Percentiles rank a stretch among this genome's conserved stretches.
Conservation (phyloP, 2,113 vertebrate genomes). For the Morone chrysops region DNA sequence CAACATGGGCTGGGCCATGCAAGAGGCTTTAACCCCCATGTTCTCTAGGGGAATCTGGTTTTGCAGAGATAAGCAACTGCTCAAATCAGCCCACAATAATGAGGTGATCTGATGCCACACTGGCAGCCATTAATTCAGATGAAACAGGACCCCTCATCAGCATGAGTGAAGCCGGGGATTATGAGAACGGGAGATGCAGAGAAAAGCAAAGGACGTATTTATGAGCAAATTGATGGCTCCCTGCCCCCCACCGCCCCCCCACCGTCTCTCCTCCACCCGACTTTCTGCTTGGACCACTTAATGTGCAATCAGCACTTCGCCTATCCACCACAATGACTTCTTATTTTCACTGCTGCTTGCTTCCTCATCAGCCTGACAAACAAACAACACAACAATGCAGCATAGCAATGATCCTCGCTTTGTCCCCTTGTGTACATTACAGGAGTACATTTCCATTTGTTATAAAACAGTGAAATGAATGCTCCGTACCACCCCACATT, state of each 20-base stretch:
- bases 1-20: not conserved
- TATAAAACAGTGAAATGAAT: conserved; percentile 14
- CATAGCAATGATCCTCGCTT: conserved; percentile 3
- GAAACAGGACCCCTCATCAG: conserved; percentile 57
- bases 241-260: not conserved
- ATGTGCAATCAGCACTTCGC: conserved; percentile 38
- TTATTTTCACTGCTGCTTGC: conserved; percentile 30
- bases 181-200: conserved; percentile 41
- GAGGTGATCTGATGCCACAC: conserved; percentile 58
- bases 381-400: not conserved
- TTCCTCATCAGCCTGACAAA: conserved; percentile 18
- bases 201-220: conserved; percentile 54
- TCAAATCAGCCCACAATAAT: conserved; percentile 45
- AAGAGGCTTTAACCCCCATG: not conserved
- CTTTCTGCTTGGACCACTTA: conserved; percentile 51
- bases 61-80: conserved; percentile 60
- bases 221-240: conserved; percentile 54
- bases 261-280: conserved; percentile 26
- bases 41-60: conserved; percentile 42
- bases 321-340: conserved; percentile 35
- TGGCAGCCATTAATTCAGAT: conserved; percentile 59
- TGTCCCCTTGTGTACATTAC: conserved; percentile 8
- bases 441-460: conserved; percentile 21
- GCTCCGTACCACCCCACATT: not conserved
- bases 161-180: conserved; percentile 55